Percentiles rank a stretch among this genome's conserved stretches.
Conservation (phyloP, 30 jellyfish, hydroid and myxozoan species). For the Aurelia sp. region DNA sequence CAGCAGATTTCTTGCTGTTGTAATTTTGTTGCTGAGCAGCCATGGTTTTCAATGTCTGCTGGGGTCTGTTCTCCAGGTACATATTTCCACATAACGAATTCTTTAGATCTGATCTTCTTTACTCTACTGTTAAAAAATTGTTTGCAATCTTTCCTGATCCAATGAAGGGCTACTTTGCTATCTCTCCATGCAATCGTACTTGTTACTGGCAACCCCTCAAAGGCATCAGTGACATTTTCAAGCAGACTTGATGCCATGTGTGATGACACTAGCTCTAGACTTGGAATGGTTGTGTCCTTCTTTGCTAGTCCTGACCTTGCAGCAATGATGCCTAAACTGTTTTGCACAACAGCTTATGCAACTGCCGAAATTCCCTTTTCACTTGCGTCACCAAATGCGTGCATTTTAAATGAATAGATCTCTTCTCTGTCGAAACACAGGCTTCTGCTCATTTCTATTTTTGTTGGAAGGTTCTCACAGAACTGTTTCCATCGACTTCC, state of each 20-base stretch:
- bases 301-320: conserved; percentile 5
- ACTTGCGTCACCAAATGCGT: too few relatives aligned
- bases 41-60: conserved; percentile 56
- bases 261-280: conserved; percentile 57
- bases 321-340: conserved; percentile 9
- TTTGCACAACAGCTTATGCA: conserved; percentile 5
- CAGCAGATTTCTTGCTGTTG: neutral
- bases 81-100: neutral
- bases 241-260: conserved; percentile 74
- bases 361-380: neutral
- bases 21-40: neutral
- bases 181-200: conserved; percentile 17
- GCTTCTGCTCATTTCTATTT: neutral
- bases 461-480: neutral
- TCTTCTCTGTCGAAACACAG: neutral
- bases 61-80: conserved; percentile 27
- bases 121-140: conserved; percentile 12
- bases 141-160: conserved; percentile 11
- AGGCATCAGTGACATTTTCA: neutral
- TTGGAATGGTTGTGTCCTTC: conserved; percentile 12
- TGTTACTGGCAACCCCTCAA: neutral
- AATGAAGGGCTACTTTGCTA: conserved; percentile 19
- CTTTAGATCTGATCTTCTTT: conserved; percentile 19
- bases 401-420: neutral
- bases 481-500: neutral